Conservation (phyloP, 2,797 vertebrate genomes). For the Calcarius lapponicus region DNA sequence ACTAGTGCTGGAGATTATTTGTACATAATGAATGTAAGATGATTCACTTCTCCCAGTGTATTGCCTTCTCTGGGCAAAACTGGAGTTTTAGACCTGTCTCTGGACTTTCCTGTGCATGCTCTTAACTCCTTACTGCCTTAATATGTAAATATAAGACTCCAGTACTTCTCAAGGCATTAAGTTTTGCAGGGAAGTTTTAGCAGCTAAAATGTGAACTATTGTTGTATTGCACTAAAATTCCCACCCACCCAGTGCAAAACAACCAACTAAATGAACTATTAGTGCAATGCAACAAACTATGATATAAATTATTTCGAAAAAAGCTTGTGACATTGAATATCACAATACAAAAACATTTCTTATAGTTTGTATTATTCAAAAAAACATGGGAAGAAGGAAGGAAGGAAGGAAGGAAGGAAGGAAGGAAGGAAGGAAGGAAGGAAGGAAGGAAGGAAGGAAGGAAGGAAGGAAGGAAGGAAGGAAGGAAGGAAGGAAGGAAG, state of each 20-base stretch:
- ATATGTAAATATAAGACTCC: not conserved
- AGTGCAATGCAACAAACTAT: too few relatives aligned
- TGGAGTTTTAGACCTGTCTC: not conserved
- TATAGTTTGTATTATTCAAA: not conserved
- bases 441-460: too few relatives aligned
- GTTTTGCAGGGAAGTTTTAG: not conserved
- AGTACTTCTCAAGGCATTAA: not conserved
- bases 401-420: too few relatives aligned
- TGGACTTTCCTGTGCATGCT: not conserved
- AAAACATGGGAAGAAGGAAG: not conserved
- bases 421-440: fast-evolving
- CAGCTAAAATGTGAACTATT: not conserved
- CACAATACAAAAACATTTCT: not conserved
- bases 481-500: not conserved
- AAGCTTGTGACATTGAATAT: not conserved
- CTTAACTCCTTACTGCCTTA: not conserved
- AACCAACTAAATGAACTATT: too few relatives aligned
- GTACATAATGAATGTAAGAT: not conserved
- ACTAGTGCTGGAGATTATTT: not conserved
- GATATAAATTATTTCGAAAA: not conserved
- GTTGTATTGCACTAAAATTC: too few relatives aligned
- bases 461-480: not conserved
- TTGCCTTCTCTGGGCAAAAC: not conserved
- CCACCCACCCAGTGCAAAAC: too few relatives aligned
- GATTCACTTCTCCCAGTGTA: not conserved